phyloP scores from a whole-genome alignment of 2,888 invertebrate genomes.

The Parochlus steinenii region DNA sequence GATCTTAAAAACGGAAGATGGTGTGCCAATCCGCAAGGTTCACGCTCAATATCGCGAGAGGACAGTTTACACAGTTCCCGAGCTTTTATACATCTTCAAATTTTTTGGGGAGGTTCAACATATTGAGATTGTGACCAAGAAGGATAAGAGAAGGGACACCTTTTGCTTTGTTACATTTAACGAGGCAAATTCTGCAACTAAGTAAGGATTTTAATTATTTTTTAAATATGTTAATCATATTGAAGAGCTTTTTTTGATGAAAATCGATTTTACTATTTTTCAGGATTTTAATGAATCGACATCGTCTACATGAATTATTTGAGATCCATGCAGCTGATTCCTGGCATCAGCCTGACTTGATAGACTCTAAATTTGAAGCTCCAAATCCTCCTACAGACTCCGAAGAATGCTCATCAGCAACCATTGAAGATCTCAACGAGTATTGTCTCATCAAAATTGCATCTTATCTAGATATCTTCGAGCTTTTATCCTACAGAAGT shows the following conservation, averaged over 20 bases:
- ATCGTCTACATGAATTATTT: conserved; percentile 2
- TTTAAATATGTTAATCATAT: too few species aligned
- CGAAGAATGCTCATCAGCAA: neutral
- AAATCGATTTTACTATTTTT: too few species aligned
- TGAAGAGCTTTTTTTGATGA: too few species aligned
- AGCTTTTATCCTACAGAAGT: neutral
- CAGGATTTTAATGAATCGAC: conserved; percentile 3
- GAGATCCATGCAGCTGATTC: conserved; percentile 4
- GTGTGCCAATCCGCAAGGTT: conserved; percentile 5
- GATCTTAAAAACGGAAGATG: conserved; percentile 8
- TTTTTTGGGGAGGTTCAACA: neutral
- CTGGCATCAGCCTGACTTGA: conserved; percentile 8
- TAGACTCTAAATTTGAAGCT: neutral
- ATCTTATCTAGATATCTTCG: conserved; percentile 4
- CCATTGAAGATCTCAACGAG: conserved; percentile 4
- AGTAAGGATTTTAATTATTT: too few species aligned
- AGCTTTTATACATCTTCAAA: conserved; percentile 1
- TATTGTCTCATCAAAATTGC: conserved; percentile 6
- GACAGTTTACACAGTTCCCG: neutral
- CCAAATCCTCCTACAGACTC: neutral
- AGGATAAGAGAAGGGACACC: neutral
- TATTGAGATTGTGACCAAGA: neutral
- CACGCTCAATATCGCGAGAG: conserved; percentile 1
- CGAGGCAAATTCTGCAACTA: neutral
- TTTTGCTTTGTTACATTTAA: conserved; percentile 8